Percentiles rank a stretch among this genome's conserved stretches.
Conservation (phyloP, 2,888 invertebrate genomes). For the Nudaria mundana region DNA sequence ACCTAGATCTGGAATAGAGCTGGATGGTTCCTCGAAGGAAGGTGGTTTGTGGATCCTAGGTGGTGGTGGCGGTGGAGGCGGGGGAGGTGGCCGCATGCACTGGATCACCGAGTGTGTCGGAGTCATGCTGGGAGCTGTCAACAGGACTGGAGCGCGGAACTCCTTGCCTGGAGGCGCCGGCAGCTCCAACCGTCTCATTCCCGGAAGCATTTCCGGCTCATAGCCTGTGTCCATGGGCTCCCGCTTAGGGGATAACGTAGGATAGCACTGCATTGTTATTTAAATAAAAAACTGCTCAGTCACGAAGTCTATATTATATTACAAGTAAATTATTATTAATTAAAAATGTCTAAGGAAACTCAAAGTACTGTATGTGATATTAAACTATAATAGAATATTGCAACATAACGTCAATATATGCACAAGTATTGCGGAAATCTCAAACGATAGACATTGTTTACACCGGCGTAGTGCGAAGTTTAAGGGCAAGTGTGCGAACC, state of each 20-base stretch:
- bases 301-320: conserved; percentile 33
- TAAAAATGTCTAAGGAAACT: conserved; percentile 28
- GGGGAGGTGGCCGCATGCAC: conserved; percentile 76
- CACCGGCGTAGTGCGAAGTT: conserved; percentile 41
- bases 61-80: conserved; percentile 75
- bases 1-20: conserved; percentile 94
- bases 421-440: conserved; percentile 49
- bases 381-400: conserved; percentile 31
- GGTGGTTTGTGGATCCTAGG: conserved; percentile 76
- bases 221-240: conserved; percentile 64
- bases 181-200: conserved; percentile 64
- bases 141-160: conserved; percentile 70
- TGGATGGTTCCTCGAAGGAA: conserved; percentile 89
- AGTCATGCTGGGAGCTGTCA: conserved; percentile 55
- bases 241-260: conserved; percentile 67
- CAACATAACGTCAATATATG: conserved; percentile 37
- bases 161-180: conserved; percentile 75
- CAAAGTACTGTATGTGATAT: conserved; percentile 14
- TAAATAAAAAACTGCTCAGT: conserved; percentile 36
- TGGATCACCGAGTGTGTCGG: conserved; percentile 74
- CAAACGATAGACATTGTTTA: conserved; percentile 52
- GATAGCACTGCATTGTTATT: conserved; percentile 74
- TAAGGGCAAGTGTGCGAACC: conserved; percentile 45
- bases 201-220: conserved; percentile 61
- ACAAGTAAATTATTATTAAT: conserved; percentile 17